Base-by-base conservation (phyloP, 2,113 vertebrate species). In the Xenopus borealis region DNA sequence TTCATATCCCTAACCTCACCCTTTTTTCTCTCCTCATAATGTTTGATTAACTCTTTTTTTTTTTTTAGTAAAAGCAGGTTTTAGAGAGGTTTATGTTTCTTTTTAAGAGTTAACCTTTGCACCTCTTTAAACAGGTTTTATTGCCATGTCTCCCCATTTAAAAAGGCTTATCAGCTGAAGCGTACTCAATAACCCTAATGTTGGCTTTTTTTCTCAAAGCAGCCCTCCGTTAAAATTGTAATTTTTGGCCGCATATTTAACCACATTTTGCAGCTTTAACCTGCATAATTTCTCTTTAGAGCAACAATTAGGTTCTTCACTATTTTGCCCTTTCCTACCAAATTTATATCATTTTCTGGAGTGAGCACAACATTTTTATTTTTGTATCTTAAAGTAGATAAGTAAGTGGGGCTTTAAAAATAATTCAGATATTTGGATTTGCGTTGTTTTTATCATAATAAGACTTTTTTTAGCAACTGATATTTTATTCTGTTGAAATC, bases 231-330 rank as follows among this genome's bases (percentile, higher is more conserved):
- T 73, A 63, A 75, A 53, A 66, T 40, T 77, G 66, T 33, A 40
- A 57, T 70, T 50, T 55, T 63, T 50, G 27, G 58, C 66, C 20
- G 67, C 18, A 13, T 75, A 75, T 57, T 70, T 63, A 77, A 70
- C 59, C 59, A 59, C 44, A 57, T 70, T 72, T 77, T 64, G 62
- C 74, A 70, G 47, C 62, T 19, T 77, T 77, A 77, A 70, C 73
- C 67, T 63, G 74, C 66, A 64, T 59, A 64, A n/a, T 77, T 77
- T 77, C 74, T 77, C 74, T 77, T 40, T 77, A 77, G 40, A 55
- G 52, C 27, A 11, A 63, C 45, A 27, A 27, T 12, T 50, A 58
- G 17, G 40, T 16, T 14, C n/a, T 33, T 40, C 50, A 23, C 27
- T 45, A 14, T 70, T 72, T 72, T 50, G 30, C 27, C 17, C 50